A percentile compares a stretch with the other conserved stretches of the same genome.
phyloP scores from a whole-genome alignment of 2,888 invertebrate genomes.

The Blastobasis lacticolella region DNA sequence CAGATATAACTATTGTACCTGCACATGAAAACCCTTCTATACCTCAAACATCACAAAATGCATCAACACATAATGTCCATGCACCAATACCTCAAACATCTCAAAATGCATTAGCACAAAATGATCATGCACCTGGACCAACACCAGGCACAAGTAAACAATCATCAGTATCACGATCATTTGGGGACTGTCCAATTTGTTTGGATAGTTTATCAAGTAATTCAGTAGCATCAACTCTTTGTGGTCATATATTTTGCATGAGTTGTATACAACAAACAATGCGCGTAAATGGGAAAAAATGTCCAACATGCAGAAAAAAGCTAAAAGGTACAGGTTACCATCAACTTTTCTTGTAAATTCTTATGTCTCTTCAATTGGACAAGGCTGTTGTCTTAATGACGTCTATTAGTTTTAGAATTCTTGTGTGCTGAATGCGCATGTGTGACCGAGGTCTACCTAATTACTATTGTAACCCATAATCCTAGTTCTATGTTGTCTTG shows the following conservation, averaged over 20 bases:
- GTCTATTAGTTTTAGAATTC: too few species aligned
- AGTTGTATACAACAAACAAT: slow-evolving; percentile 31
- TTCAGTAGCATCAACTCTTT: slow-evolving; percentile 37
- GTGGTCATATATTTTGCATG: slow-evolving; percentile 49
- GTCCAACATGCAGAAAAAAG: slow-evolving; percentile 40
- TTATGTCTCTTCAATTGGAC: not conserved
- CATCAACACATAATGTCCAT: too few species aligned
- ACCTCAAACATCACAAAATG: too few species aligned
- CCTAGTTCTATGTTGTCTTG: too few species aligned
- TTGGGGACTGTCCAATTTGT: slow-evolving; percentile 46
- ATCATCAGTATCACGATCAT: not conserved
- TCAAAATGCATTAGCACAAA: too few species aligned
- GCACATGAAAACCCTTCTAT: not conserved
- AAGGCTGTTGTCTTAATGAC: too few species aligned
- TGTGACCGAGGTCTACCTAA: too few species aligned
- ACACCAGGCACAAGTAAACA: slow-evolving; percentile 2
- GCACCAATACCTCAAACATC: too few species aligned
- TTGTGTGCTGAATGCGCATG: too few species aligned
- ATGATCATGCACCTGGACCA: not conserved
- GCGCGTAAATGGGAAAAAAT: slow-evolving; percentile 29
- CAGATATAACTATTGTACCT: not conserved
- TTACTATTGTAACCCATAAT: too few species aligned
- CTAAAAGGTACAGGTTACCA: slow-evolving; percentile 35
- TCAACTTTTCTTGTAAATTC: slow-evolving; percentile 31
- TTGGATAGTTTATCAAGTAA: slow-evolving; percentile 30